phyloP scores from a whole-genome alignment of 92 coral and sea anemone species.

The Phenganax stokvisi region DNA sequence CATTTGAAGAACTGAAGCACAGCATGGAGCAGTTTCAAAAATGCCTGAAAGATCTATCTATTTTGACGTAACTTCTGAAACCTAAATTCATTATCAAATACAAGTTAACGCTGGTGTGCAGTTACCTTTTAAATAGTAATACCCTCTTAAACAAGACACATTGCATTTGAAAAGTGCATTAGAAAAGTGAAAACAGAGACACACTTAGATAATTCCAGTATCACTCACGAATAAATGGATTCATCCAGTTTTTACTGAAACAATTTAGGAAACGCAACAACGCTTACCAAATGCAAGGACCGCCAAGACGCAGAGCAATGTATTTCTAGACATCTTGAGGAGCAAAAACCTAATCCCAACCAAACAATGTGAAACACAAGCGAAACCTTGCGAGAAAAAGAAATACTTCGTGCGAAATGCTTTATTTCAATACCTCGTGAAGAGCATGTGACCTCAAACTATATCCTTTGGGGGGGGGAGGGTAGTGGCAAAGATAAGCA shows the following conservation, averaged over 20 bases:
- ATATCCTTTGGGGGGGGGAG: not conserved
- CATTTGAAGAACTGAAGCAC: too few relatives aligned
- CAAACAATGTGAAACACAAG: not conserved
- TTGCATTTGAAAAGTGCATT: not conserved
- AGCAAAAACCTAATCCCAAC: not conserved
- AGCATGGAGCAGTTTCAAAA: too few relatives aligned
- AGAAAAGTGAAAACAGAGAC: not conserved
- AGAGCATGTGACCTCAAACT: slow-evolving; percentile 4
- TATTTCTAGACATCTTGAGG: slow-evolving; percentile 8
- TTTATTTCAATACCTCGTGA: slow-evolving; percentile 6
- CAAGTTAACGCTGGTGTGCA: not conserved
- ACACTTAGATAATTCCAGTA: not conserved
- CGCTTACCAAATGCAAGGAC: slow-evolving; percentile 4
- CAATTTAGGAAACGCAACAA: not conserved
- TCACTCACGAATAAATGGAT: not conserved
- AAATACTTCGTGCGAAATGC: not conserved
- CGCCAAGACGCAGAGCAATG: slow-evolving; percentile 4
- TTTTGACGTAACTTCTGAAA: too few relatives aligned
- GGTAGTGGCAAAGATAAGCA: not conserved
- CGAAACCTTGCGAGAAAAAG: not conserved
- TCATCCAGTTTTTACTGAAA: not conserved
- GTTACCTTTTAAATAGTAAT: not conserved
- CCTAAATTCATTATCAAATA: not conserved
- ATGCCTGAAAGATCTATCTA: too few relatives aligned
- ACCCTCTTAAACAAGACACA: not conserved